These are phyloP conservation scores for Pipra filicauda DNA, from an alignment of 2,113 vertebrate species.

Conservation along the genomic window DNA sequence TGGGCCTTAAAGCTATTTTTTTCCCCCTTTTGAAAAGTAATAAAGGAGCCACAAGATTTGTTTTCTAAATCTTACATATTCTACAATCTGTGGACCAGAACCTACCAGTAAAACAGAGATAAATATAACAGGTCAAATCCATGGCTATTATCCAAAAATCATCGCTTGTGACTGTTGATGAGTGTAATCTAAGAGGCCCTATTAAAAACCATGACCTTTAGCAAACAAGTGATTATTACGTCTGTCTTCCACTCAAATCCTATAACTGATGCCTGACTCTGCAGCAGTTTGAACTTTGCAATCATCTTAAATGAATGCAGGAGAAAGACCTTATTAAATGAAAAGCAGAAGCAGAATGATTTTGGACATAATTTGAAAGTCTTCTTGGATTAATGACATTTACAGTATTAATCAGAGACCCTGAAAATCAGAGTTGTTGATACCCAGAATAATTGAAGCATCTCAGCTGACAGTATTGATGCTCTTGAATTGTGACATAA, in stretches of 20 bases:
- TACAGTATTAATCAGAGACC: neutral
- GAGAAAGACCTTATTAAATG: neutral
- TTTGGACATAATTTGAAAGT: constrained; percentile 20
- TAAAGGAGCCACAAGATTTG: neutral
- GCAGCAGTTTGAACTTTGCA: constrained; percentile 17
- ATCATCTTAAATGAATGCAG: neutral
- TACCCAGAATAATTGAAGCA: neutral
- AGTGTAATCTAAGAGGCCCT: neutral
- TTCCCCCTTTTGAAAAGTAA: neutral
- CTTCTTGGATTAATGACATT: neutral
- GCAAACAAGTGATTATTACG: constrained; percentile 3
- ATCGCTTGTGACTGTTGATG: neutral
- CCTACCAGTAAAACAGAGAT: neutral
- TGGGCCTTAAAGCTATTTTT: neutral
- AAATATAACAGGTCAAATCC: neutral
- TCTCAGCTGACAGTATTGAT: neutral
- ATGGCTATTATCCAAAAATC: neutral
- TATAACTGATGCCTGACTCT: neutral
- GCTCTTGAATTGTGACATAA: neutral
- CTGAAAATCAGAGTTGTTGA: neutral
- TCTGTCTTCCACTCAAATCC: neutral
- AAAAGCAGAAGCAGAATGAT: neutral
- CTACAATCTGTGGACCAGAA: neutral
- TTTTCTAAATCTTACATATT: neutral
- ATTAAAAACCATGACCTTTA: constrained; percentile 25